phyloP scores from a whole-genome alignment of 1,140 invertebrate species.

The Theocolax elegans region DNA sequence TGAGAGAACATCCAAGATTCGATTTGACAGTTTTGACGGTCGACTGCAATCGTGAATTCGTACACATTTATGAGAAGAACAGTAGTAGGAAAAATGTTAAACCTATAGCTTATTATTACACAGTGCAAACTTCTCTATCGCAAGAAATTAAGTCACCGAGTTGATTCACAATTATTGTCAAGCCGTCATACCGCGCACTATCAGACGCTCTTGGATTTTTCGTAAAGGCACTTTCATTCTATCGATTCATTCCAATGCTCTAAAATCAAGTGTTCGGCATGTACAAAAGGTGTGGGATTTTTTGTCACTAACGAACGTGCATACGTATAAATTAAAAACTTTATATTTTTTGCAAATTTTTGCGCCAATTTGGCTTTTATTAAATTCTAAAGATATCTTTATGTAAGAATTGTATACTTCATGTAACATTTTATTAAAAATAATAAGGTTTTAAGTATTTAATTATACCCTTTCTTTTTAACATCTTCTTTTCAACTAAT shows the following conservation, averaged over 20 bases:
- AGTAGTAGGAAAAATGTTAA: background rate
- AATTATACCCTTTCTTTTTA: background rate
- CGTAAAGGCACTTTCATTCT: conserved; percentile 60
- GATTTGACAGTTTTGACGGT: conserved; percentile 30
- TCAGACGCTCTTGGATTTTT: conserved; percentile 52
- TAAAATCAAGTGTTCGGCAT: conserved; percentile 31
- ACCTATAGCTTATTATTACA: conserved; percentile 2
- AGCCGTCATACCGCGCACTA: background rate
- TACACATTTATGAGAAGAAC: background rate
- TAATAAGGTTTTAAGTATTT: conserved; percentile 17
- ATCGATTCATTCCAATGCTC: conserved; percentile 46
- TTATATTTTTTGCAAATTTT: conserved; percentile 13
- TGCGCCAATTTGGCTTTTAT: conserved; percentile 1
- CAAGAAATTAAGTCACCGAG: conserved; percentile 19
- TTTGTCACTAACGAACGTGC: background rate
- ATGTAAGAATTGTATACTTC: conserved; percentile 15
- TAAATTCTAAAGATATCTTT: conserved; percentile 10
- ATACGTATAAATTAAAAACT: conserved; percentile 21
- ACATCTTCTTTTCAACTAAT: conserved; percentile 17
- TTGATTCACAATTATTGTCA: conserved; percentile 36
- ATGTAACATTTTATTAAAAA: conserved; percentile 34
- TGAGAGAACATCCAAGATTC: conserved; percentile 43
- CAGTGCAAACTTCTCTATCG: background rate
- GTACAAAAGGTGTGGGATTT: conserved; percentile 1
- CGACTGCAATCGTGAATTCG: conserved; percentile 34